These are phyloP conservation scores for Mormyrus lacerda DNA, from an alignment of 2,113 vertebrate species.

Conservation along the genomic window DNA sequence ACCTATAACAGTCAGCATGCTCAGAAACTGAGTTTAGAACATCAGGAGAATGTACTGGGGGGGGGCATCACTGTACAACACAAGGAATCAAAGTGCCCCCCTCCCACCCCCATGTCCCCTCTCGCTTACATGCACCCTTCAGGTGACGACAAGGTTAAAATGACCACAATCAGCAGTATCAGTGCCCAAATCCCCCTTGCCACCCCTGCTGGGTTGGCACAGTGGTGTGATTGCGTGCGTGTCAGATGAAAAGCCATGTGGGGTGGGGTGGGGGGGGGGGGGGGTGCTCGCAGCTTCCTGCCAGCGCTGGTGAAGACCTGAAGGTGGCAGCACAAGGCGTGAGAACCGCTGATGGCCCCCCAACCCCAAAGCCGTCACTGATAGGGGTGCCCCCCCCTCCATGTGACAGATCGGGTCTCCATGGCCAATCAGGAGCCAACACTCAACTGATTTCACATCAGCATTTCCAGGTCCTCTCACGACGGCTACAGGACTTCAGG, in stretches of 20 bases:
- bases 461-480: conserved; percentile 36
- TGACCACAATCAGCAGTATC: background rate
- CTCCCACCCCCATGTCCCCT: background rate
- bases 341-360: conserved; percentile 14
- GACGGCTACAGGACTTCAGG: conserved; percentile 54
- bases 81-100: background rate
- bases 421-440: background rate
- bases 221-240: conserved; percentile 51
- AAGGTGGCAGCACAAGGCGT: conserved; percentile 9
- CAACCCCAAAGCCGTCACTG: background rate
- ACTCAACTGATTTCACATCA: background rate
- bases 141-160: background rate
- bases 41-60: background rate
- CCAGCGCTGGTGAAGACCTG: conserved; percentile 27
- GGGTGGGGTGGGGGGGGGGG: conserved; percentile 35
- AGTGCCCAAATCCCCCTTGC: background rate
- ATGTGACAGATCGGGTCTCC: background rate
- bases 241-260: conserved; percentile 51
- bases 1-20: background rate
- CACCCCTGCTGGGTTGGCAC: background rate
- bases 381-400: background rate
- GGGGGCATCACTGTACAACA: background rate
- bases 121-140: background rate
- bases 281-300: conserved; percentile 39
- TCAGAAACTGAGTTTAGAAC: background rate